Conservation (phyloP, 2,797 vertebrate species). For the Rhincodon typus region DNA sequence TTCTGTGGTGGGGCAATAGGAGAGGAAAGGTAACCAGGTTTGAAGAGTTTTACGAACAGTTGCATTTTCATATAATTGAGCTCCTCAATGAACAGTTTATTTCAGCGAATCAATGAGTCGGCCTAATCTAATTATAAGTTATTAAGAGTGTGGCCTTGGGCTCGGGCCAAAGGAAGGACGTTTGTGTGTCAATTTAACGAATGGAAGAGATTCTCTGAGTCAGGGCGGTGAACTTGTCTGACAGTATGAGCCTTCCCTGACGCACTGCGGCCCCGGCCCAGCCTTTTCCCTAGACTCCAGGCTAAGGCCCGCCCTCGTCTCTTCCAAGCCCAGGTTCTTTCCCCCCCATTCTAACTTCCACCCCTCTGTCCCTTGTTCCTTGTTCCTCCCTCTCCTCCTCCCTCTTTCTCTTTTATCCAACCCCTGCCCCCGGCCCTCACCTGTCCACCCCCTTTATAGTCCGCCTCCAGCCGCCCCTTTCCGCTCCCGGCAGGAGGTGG, state of each 20-base stretch:
- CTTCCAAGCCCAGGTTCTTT: no score
- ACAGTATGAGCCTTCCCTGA: neutral
- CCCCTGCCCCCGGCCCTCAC: neutral
- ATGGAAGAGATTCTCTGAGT: neutral
- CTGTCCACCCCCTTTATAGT: neutral
- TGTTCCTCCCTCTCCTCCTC: no score
- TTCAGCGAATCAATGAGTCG: neutral
- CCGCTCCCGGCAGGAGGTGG: neutral
- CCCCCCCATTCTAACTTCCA: no score
- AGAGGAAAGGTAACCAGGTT: neutral
- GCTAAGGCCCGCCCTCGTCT: no score
- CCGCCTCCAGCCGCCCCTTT: neutral
- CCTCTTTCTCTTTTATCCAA: fast-evolving
- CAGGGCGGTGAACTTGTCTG: neutral
- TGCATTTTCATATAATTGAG: neutral
- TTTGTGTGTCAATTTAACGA: neutral
- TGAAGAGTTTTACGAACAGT: neutral
- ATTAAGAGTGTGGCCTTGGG: neutral
- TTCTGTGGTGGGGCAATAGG: no score
- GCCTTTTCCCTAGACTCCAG: neutral
- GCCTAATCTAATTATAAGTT: neutral
- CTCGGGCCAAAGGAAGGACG: neutral
- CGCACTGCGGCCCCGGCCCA: neutral
- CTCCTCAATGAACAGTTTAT: no score
- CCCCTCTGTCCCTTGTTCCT: no score